Percentiles rank a stretch among this genome's conserved stretches.
Evolutionary conservation across 2,888 invertebrate genomes (phyloP).

Genomic region (Ypsolopha sequella): DNA sequence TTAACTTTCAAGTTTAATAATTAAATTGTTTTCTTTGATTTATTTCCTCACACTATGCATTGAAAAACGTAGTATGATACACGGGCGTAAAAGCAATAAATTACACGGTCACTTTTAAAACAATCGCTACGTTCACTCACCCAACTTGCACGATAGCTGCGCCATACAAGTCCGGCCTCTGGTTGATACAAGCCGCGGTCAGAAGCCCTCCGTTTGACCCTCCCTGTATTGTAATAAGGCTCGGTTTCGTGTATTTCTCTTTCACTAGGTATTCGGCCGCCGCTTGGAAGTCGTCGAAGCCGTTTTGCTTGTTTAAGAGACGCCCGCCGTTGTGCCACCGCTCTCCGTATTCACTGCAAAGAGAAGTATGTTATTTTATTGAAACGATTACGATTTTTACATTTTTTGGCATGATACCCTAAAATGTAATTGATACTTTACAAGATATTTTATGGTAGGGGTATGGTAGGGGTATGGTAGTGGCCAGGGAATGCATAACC

Average conservation of each 20-base stretch:
- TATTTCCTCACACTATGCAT: no score
- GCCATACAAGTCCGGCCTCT: slow-evolving; percentile 94
- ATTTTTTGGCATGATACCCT: no score
- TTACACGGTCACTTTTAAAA: no score
- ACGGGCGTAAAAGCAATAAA: no score
- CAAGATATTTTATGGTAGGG: no score
- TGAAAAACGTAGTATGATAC: no score
- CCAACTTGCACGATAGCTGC: slow-evolving; percentile 95
- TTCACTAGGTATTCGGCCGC: slow-evolving; percentile 90
- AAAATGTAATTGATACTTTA: no score
- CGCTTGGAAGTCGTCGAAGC: slow-evolving; percentile 95
- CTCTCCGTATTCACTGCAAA: slow-evolving; percentile 92
- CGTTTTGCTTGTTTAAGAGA: slow-evolving; percentile 94
- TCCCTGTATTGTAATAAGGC: slow-evolving; percentile 89
- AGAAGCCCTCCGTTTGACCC: slow-evolving; percentile 97
- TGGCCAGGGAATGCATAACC: no score
- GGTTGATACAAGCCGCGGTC: slow-evolving; percentile 95
- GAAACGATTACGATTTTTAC: not conserved
- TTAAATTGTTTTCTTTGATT: no score
- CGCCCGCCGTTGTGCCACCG: slow-evolving; percentile 97
- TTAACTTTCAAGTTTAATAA: no score
- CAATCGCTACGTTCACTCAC: slow-evolving; percentile 65
- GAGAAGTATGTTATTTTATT: not conserved
- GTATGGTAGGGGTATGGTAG: no score
- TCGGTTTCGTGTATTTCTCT: slow-evolving; percentile 82